These are phyloP conservation scores for Zygogramma bicolorata DNA, from an alignment of 2,888 invertebrate species.

Conservation along the genomic window DNA sequence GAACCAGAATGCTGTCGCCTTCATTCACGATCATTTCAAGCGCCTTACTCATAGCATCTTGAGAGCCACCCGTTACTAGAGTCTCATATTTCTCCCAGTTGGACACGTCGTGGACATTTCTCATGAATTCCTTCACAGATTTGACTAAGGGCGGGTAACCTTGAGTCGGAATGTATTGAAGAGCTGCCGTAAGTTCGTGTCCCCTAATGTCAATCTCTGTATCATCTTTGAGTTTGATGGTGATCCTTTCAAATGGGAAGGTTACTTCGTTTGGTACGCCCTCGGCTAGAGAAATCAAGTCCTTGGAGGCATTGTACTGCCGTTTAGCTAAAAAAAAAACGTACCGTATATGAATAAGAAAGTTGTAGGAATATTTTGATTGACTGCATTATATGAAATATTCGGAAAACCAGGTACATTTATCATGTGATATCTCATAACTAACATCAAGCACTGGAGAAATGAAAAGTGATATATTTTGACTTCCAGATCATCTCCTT, in stretches of 20 bases:
- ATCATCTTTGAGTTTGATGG: constrained; percentile 72
- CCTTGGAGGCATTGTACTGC: no score
- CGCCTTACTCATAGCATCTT: constrained; percentile 82
- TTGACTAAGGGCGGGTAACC: constrained; percentile 74
- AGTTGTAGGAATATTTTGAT: no score
- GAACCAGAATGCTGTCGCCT: constrained; percentile 79
- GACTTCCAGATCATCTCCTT: no score
- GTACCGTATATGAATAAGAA: no score
- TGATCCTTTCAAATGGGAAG: constrained; percentile 77
- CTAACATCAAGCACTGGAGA: no score
- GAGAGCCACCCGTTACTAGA: constrained; percentile 80
- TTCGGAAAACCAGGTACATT: no score
- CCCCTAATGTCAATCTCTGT: constrained; percentile 70
- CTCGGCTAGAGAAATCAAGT: no score
- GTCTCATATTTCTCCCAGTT: constrained; percentile 73
- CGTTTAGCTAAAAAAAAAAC: constrained; percentile 67
- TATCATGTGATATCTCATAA: no score
- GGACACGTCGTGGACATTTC: constrained; percentile 76
- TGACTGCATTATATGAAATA: no score
- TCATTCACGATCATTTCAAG: constrained; percentile 78
- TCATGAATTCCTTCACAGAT: constrained; percentile 74
- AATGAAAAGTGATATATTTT: no score
- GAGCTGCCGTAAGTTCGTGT: constrained; percentile 76
- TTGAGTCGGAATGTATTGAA: constrained; percentile 79
- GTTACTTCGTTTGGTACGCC: constrained; percentile 81